phyloP scores from a whole-genome alignment of 2,797 vertebrate species.

The Zonotrichia albicollis region DNA sequence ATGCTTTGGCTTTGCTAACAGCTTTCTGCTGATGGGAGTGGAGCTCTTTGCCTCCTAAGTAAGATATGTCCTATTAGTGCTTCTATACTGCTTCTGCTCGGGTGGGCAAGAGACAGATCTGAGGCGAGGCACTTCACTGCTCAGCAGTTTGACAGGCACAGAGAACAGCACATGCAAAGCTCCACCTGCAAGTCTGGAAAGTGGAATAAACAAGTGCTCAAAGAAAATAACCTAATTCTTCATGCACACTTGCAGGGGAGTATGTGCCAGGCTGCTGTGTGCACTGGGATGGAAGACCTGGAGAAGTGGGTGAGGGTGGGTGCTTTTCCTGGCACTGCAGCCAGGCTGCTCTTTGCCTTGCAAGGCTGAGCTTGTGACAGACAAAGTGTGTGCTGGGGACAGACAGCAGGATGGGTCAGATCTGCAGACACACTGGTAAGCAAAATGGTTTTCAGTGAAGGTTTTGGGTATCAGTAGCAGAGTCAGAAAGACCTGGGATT shows the following conservation, averaged over 20 bases:
- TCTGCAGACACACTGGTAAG: neutral
- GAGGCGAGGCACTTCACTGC: neutral
- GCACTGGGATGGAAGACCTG: neutral
- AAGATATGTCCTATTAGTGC: neutral
- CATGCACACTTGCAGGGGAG: neutral
- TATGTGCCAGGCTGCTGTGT: fast-evolving
- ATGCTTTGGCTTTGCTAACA: neutral
- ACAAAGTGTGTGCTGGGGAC: fast-evolving
- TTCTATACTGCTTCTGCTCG: neutral
- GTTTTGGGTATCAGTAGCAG: neutral
- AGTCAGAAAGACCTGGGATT: neutral
- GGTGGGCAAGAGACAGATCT: neutral
- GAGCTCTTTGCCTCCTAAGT: neutral
- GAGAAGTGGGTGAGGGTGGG: neutral
- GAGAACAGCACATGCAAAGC: neutral
- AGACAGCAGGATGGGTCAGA: too few species aligned
- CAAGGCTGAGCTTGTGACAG: neutral
- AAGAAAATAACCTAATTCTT: neutral
- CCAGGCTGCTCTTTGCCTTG: neutral
- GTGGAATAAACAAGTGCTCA: neutral
- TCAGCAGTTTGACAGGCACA: neutral
- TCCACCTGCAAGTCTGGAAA: neutral
- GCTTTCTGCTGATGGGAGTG: neutral
- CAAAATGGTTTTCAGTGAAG: neutral
- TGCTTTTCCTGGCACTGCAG: neutral